Conservation (phyloP, 2,113 vertebrate genomes). For the Cnemophilus loriae region DNA sequence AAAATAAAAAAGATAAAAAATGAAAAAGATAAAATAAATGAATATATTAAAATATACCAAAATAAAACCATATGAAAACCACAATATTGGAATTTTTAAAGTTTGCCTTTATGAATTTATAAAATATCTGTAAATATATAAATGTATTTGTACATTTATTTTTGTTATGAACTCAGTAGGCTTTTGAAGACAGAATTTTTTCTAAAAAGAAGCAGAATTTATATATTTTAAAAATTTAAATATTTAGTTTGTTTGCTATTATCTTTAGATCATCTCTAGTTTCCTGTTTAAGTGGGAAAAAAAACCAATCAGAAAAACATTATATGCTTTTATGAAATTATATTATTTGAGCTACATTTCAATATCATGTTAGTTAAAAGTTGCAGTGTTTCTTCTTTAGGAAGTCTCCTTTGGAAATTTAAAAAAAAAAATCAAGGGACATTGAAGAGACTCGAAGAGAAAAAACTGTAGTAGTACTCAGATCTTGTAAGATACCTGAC, state of each 20-base stretch:
- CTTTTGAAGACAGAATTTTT: neutral
- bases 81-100: neutral
- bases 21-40: neutral
- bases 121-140: neutral
- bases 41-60: neutral
- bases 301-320: neutral
- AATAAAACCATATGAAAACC: neutral
- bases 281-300: neutral
- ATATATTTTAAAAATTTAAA: neutral
- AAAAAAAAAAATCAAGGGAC: neutral
- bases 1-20: neutral
- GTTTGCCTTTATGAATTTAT: neutral
- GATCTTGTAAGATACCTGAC: neutral
- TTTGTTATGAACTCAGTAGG: neutral
- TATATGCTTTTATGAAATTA: neutral
- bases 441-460: neutral
- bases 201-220: neutral
- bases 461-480: neutral
- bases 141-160: neutral
- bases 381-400: neutral
- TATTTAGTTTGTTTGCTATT: neutral
- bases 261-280: neutral
- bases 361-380: neutral
- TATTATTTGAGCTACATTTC: neutral
- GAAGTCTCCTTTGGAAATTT: neutral